phyloP scores from a whole-genome alignment of 2,888 invertebrate genomes.

The Plagodis pulveraria region DNA sequence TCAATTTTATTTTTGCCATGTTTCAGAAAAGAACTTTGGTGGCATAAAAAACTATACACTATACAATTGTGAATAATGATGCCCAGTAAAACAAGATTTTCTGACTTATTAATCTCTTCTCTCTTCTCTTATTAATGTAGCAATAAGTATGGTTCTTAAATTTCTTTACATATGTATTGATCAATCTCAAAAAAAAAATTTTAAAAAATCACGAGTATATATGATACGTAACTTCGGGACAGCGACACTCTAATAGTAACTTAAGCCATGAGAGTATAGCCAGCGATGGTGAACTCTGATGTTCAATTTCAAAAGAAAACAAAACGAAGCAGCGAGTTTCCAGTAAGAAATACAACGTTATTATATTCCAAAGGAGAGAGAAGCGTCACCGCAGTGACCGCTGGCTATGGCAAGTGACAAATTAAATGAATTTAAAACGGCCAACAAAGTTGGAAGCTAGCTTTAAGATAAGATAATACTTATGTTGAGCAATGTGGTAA shows the following conservation, averaged over 20 bases:
- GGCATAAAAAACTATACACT: too few relatives aligned
- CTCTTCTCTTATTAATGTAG: too few relatives aligned
- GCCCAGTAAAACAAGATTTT: too few relatives aligned
- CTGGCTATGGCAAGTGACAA: slow-evolving; percentile 59
- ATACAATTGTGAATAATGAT: too few relatives aligned
- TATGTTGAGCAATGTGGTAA: slow-evolving; percentile 17
- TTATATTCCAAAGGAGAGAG: slow-evolving; percentile 19
- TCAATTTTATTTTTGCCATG: slow-evolving; percentile 16
- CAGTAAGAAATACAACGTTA: slow-evolving; percentile 37
- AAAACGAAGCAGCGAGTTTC: slow-evolving; percentile 23
- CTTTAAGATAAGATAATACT: slow-evolving; percentile 20
- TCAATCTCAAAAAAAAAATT: too few relatives aligned
- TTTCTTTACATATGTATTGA: too few relatives aligned
- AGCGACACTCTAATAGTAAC: slow-evolving; percentile 26
- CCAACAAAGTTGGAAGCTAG: slow-evolving; percentile 43
- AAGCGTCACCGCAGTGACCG: slow-evolving; percentile 51
- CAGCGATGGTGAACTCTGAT: slow-evolving; percentile 36
- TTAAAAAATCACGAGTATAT: too few relatives aligned
- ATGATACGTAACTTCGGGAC: neutral
- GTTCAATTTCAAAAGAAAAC: slow-evolving; percentile 48
- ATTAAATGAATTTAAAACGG: slow-evolving; percentile 67
- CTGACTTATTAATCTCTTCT: too few relatives aligned
- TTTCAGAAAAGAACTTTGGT: neutral
- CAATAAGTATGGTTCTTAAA: too few relatives aligned
- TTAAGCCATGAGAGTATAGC: slow-evolving; percentile 33